phyloP scores from a whole-genome alignment of 1,140 invertebrate species.

The Theocolax elegans region DNA sequence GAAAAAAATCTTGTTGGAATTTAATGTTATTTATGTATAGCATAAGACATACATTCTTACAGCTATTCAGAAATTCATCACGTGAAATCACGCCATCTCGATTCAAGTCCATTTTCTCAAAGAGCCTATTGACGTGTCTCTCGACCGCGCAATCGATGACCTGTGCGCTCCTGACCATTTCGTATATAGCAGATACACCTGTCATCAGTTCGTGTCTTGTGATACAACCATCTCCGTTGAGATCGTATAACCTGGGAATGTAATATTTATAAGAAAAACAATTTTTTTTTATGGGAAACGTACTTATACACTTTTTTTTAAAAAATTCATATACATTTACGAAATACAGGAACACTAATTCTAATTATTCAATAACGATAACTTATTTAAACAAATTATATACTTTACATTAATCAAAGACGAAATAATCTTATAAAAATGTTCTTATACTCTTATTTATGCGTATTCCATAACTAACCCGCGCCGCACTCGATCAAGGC shows the following conservation, averaged over 20 bases:
- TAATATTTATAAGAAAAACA: slow-evolving; percentile 4
- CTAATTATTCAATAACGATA: too few species aligned
- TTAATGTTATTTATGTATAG: not conserved
- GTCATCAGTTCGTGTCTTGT: slow-evolving; percentile 56
- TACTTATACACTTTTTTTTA: too few species aligned
- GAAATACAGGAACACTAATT: too few species aligned
- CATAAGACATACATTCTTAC: slow-evolving; percentile 54
- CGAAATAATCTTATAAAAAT: too few species aligned
- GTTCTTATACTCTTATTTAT: too few species aligned
- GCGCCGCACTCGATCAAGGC: too few species aligned
- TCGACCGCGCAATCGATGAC: slow-evolving; percentile 47
- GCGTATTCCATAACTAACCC: too few species aligned
- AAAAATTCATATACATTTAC: not conserved
- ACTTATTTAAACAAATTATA: too few species aligned
- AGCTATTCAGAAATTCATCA: slow-evolving; percentile 57
- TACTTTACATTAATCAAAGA: too few species aligned
- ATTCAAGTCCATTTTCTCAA: slow-evolving; percentile 58
- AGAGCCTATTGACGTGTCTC: slow-evolving; percentile 57
- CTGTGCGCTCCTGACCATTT: slow-evolving; percentile 52
- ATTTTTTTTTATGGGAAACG: not conserved
- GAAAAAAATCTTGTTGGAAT: not conserved
- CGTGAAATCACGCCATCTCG: slow-evolving; percentile 57
- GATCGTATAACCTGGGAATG: slow-evolving; percentile 57
- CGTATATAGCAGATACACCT: slow-evolving; percentile 58
- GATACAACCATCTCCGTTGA: slow-evolving; percentile 59